Evolutionary conservation across 2,113 vertebrate genomes (phyloP).

Genomic region (Tretioscincus oriximinensis): DNA sequence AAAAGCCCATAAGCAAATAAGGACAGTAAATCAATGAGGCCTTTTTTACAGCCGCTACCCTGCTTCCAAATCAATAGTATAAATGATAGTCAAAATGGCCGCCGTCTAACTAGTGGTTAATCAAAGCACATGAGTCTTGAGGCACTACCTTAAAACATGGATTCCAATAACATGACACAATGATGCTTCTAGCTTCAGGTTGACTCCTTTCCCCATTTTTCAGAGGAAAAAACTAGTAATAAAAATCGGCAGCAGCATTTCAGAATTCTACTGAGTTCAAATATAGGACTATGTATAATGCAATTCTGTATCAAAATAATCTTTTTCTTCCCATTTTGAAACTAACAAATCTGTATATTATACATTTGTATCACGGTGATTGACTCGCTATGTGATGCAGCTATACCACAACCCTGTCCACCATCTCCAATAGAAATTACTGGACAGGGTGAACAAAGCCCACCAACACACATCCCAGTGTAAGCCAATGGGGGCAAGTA

Average conservation of each 20-base stretch:
- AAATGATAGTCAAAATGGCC: conserved; percentile 79
- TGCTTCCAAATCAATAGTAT: conserved; percentile 79
- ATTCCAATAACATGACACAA: conserved; percentile 67
- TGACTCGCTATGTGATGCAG: too few relatives aligned
- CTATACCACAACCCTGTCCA: too few relatives aligned
- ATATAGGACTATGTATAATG: not conserved
- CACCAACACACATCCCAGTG: too few relatives aligned
- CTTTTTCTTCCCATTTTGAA: not conserved
- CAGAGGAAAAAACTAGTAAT: conserved; percentile 45
- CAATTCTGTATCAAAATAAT: not conserved
- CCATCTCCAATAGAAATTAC: too few relatives aligned
- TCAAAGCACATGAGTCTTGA: conserved; percentile 75
- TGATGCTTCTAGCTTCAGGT: conserved; percentile 32
- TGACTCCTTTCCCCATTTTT: conserved; percentile 41
- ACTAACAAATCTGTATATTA: too few relatives aligned
- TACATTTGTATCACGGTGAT: too few relatives aligned
- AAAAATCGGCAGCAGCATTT: conserved; percentile 30
- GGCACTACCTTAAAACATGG: conserved; percentile 68
- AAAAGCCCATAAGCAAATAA: conserved; percentile 83
- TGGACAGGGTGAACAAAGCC: too few relatives aligned
- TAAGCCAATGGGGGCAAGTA: too few relatives aligned
- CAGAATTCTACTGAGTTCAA: conserved; percentile 31
- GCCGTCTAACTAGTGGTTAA: conserved; percentile 76
- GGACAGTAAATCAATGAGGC: conserved; percentile 80
- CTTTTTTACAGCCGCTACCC: conserved; percentile 75